Conservation (phyloP, 2,797 vertebrate genomes). For the Schizopygopsis malacanthus region DNA sequence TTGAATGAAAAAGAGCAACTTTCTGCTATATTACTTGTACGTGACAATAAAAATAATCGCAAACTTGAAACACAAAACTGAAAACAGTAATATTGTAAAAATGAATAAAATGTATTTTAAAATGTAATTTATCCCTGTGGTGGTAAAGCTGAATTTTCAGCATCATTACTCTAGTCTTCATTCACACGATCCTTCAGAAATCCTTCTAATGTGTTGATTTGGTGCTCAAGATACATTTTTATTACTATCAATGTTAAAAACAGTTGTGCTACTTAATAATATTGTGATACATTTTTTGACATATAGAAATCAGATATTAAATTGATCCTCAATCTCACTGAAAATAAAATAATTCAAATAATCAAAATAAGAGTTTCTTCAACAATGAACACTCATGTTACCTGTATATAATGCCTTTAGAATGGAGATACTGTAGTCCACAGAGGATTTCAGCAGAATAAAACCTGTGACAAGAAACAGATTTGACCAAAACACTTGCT, state of each 20-base stretch:
- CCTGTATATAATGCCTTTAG: slow-evolving; percentile 96
- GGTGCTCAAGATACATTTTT: not conserved
- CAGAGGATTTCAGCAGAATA: slow-evolving; percentile 92
- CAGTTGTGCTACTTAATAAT: not conserved
- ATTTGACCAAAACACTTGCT: slow-evolving; percentile 9
- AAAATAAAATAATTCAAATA: not conserved
- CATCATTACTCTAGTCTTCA: not conserved
- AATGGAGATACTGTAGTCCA: slow-evolving; percentile 95
- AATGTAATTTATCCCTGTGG: not conserved
- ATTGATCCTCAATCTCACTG: not conserved
- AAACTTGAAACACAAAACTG: not conserved
- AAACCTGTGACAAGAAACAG: slow-evolving; percentile 80
- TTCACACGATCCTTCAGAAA: not conserved
- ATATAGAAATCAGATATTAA: not conserved
- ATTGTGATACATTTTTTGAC: not conserved
- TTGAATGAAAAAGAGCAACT: not conserved
- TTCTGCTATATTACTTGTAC: not conserved
- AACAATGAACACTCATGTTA: slow-evolving; percentile 61
- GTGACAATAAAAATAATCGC: not conserved
- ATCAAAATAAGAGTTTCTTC: not conserved
- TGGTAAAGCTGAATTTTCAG: not conserved
- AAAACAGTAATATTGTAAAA: not conserved
- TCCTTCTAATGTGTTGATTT: not conserved
- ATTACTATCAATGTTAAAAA: not conserved
- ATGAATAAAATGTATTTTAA: not conserved